Base-by-base conservation (phyloP, 2,797 vertebrate genomes). In the Glyptemys insculpta region DNA sequence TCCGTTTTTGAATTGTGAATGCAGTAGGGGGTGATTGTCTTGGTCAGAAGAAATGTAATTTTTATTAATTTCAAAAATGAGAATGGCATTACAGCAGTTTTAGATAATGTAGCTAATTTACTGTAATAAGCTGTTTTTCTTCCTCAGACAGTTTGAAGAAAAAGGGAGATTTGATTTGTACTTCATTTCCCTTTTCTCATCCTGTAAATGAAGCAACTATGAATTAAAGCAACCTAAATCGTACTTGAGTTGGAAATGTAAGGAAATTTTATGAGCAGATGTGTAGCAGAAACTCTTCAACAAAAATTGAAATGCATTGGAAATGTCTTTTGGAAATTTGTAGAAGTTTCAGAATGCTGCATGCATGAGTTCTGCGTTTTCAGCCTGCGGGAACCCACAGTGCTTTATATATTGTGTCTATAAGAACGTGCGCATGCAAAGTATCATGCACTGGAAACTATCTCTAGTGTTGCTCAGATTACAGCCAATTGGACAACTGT, bases 161-260 rank as follows among this genome's bases (percentile, higher is more conserved):
- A 54, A 87, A n/a, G 29, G 18, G 21, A 94, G 85, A 95, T 89
- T 81, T 89, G 54, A 89, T 89, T 94, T 84, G 52, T 53, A 41
- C 25, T 56, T 85, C 19, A 56, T 96, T 96, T 93, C 74, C 25
- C 49, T 83, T 92, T 95, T 91, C 16, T 85, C 5, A 82, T 94
- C 89, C 53, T 37, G 62, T 27, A 91, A 81, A 72, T 88, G 84
- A 88, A 94, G 94, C 88, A 96, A 94, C 65, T 92, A 83, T 95
- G 81, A 95, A 93, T 95, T 87, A 87, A 82, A 79, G 27, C 54
- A 94, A 1, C 62, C 87, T 81, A 84, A 95, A 50, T 84, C 56
- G 12, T 94, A 79, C 21, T 88, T 18, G 82, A 19, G 37, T 57
- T 85, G 29, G 68, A 83, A 79, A 4, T 89, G 7, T 68, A 53